Conservation (phyloP, 2,888 invertebrate genomes). For the Spisula subtruncata region DNA sequence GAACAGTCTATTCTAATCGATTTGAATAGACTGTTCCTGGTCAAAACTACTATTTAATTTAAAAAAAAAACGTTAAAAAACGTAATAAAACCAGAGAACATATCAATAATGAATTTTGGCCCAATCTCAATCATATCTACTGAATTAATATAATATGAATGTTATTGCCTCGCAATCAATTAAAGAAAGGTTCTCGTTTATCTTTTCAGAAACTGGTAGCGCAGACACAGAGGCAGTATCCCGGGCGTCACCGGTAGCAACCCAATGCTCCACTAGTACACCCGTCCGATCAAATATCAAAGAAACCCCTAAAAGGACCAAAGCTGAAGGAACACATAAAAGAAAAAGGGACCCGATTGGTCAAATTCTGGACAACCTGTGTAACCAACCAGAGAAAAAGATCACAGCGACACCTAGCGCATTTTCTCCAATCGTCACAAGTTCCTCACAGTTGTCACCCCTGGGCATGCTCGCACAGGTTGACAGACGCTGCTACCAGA, state of each 20-base stretch:
- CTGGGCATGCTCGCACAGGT: conserved; percentile 60
- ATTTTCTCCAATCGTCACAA: conserved; percentile 65
- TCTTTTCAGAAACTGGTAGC: background rate
- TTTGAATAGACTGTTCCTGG: too few relatives aligned
- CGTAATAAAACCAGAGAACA: too few relatives aligned
- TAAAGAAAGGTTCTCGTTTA: background rate
- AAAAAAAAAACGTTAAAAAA: too few relatives aligned
- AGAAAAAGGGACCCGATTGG: conserved; percentile 72
- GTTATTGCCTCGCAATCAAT: too few relatives aligned
- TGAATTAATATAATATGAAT: too few relatives aligned
- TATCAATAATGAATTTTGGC: too few relatives aligned
- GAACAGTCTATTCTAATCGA: too few relatives aligned
- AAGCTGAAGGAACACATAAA: conserved; percentile 12
- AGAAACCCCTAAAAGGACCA: conserved; percentile 44
- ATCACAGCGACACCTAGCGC: conserved; percentile 51
- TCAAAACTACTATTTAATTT: too few relatives aligned
- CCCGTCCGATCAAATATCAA: background rate
- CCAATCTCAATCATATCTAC: too few relatives aligned
- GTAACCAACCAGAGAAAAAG: conserved; percentile 57
- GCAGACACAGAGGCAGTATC: background rate
- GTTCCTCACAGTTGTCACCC: conserved; percentile 65
- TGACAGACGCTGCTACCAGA: conserved; percentile 64
- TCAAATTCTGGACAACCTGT: conserved; percentile 73
- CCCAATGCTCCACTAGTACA: background rate
- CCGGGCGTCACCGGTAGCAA: conserved; percentile 53